Evolutionary conservation across 2,888 invertebrate species (phyloP), one percentile per base, ranked within the genome.

Genomic region (Trilocha varians): DNA sequence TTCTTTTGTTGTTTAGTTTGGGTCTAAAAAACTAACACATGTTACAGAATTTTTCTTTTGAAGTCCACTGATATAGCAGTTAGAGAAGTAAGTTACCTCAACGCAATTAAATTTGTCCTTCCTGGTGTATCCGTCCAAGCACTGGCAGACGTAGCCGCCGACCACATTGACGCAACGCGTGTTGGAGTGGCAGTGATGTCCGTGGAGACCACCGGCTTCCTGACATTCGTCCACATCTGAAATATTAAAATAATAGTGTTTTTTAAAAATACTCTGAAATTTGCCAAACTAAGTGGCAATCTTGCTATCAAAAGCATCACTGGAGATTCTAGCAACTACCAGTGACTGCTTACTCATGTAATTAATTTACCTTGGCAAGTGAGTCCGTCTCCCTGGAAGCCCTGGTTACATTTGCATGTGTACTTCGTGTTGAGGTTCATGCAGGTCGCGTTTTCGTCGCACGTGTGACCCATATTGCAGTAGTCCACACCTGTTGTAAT

Each of bases 361-460:
- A n/a, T n/a, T 13, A 3, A 34, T 11, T 8, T 62, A 93, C 93
- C 93, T 87, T 89, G 87, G 80, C 93, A 93, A 55, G 89, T 87
- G 65, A 90, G 87, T 63, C 96, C 96, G 76, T 96, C 93, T 56
- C 96, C 97, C 65, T 91, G 90, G 88, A 94, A 97, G 76, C 97
- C 97, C 75, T 90, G 89, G 82, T 93, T 91, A 84, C 97, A 97
- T 69, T 94, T 93, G 87, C 96, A 97, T 65, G 93, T 91, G 78
- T 94, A 96, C 66, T 93, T 94, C 59, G 95, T 95, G 83, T 93
- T 93, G 70, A 96, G 90, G 86, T 96, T 97, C 87, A 93, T 91
- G 87, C 97, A 97, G 52, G 94, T 93, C 46, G 96, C 96, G 78
- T 97, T 96, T 67, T 89, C 89, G 75, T 97, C 96, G 78, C 97